Percentiles rank a stretch among this genome's conserved stretches.
phyloP scores from a whole-genome alignment of 2,888 invertebrate species.

The Tillus elongatus region DNA sequence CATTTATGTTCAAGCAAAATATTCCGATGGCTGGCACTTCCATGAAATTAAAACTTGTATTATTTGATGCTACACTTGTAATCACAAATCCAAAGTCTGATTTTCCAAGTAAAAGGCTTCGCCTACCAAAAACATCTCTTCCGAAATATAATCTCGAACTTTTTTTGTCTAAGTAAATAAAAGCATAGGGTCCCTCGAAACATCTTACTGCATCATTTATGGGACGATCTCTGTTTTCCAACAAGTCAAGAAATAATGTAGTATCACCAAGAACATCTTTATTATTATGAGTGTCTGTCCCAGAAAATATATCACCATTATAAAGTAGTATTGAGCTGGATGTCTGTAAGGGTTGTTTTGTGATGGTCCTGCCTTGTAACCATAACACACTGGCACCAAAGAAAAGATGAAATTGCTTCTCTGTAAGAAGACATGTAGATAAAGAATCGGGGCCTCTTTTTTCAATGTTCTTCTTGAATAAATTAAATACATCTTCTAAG shows the following conservation, averaged over 20 bases:
- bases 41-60: conserved; percentile 43
- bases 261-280: conserved; percentile 44
- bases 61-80: conserved; percentile 50
- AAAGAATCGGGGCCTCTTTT: conserved; percentile 52
- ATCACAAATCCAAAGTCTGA: conserved; percentile 36
- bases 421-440: conserved; percentile 10
- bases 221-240: conserved; percentile 32
- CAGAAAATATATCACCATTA: conserved; percentile 81
- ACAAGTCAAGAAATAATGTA: conserved; percentile 41
- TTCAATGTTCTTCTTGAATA: conserved; percentile 34
- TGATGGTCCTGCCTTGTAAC: conserved; percentile 64
- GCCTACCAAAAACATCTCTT: conserved; percentile 77
- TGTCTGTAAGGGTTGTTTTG: conserved; percentile 59
- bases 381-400: conserved; percentile 61
- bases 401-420: conserved; percentile 23
- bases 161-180: conserved; percentile 62
- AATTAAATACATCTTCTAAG: no score
- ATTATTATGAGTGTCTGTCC: conserved; percentile 29
- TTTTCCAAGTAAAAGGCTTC: conserved; percentile 64
- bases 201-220: conserved; percentile 44
- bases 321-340: conserved; percentile 61
- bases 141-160: conserved; percentile 63
- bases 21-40: conserved; percentile 58
- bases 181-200: conserved; percentile 75
- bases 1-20: conserved; percentile 45